Conservation (phyloP, 2,797 vertebrate species). For the Acrossocheilus fasciatus region DNA sequence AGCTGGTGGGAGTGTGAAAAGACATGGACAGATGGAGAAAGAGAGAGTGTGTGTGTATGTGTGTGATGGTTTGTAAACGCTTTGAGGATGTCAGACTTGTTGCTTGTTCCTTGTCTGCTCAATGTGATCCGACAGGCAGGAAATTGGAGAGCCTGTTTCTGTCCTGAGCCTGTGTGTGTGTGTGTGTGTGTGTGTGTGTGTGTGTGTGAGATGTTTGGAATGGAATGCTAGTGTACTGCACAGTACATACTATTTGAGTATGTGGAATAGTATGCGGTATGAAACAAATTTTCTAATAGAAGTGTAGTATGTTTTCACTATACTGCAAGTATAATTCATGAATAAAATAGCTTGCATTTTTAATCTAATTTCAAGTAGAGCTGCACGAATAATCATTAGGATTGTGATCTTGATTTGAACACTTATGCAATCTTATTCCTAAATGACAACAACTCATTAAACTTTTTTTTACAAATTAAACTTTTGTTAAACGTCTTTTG, state of each 20-base stretch:
- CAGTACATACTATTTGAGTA: neutral
- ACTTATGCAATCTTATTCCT: neutral
- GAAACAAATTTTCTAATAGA: neutral
- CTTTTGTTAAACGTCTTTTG: neutral
- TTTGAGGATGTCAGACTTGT: conserved; percentile 53
- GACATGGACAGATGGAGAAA: neutral
- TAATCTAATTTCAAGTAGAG: neutral
- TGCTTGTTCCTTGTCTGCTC: conserved; percentile 52
- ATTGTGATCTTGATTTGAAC: neutral
- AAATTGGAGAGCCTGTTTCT: conserved; percentile 58
- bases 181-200: conserved; percentile 16
- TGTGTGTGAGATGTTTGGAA: neutral
- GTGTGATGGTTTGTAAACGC: conserved; percentile 39
- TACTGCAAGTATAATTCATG: neutral
- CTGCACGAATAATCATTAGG: neutral
- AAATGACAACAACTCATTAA: neutral
- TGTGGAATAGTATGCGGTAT: neutral
- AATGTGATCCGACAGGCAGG: conserved; percentile 61
- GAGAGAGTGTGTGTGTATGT: neutral
- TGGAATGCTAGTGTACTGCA: neutral
- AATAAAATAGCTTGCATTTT: neutral
- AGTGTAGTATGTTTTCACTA: neutral
- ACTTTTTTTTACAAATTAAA: neutral
- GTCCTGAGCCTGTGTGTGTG: neutral
- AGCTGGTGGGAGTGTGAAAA: neutral